Conservation (phyloP, 2,888 invertebrate genomes). For the Elegia similella region DNA sequence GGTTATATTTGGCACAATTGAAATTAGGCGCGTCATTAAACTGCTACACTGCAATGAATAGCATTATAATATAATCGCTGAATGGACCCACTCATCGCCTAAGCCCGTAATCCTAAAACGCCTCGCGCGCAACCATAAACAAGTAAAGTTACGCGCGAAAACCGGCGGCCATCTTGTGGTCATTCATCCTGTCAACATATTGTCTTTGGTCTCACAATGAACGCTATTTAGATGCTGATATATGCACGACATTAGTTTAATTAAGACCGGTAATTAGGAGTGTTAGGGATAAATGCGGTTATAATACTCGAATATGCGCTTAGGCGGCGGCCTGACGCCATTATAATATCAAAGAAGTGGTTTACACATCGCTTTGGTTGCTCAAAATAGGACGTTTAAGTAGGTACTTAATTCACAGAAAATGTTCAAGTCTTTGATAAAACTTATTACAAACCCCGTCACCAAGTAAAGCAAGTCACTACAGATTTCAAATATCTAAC, state of each 20-base stretch:
- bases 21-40: slow-evolving; percentile 78
- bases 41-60: slow-evolving; percentile 58
- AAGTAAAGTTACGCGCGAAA: slow-evolving; percentile 72
- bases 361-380: slow-evolving; percentile 2
- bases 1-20: slow-evolving; percentile 79
- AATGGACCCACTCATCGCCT: slow-evolving; percentile 76
- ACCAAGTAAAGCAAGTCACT: background rate
- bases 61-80: slow-evolving; percentile 70
- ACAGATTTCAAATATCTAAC: background rate
- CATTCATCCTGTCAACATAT: slow-evolving; percentile 80
- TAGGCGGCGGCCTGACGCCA: slow-evolving; percentile 15
- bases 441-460: background rate
- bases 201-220: slow-evolving; percentile 74
- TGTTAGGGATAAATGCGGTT: slow-evolving; percentile 48
- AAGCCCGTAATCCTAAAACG: slow-evolving; percentile 73
- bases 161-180: slow-evolving; percentile 68
- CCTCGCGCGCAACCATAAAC: slow-evolving; percentile 73
- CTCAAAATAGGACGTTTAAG: background rate
- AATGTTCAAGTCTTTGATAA: background rate
- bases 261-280: slow-evolving; percentile 72
- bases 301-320: slow-evolving; percentile 32
- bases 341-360: slow-evolving; percentile 19
- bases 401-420: background rate
- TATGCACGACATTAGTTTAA: slow-evolving; percentile 70
- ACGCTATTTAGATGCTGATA: slow-evolving; percentile 73